Base-by-base conservation (phyloP, 2,113 vertebrate genomes). In the Alectura lathami region DNA sequence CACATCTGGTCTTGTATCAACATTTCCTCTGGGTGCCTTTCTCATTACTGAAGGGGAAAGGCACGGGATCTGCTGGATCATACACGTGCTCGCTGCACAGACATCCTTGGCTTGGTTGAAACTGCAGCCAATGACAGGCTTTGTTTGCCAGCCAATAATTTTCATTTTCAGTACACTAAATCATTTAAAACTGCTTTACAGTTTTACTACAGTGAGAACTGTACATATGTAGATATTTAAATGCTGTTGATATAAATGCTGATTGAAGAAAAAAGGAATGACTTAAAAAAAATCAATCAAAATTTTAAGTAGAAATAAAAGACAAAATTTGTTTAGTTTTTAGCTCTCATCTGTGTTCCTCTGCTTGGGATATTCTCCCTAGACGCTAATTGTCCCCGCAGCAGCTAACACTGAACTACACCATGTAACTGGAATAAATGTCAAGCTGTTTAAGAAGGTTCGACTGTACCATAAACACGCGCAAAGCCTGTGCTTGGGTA, bases 11-110 rank as follows among this genome's bases (percentile, higher is more conserved):
- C 20, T 20, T 6, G 30, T 32, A 9, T 4, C 4, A 53, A 18
- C 23, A 27, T 72, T 66, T 48, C 32, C 9, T 72, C 30, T 3
- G 36, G 16, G 34, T 51, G 53, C 47, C 32, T 72, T 38, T 43
- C 21, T 29, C 8, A 23, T 70, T 47, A 23, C 32, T 26, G 43
- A 45, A 21, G 13, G 32, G 42, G 36, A 57, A 1, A 1, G 8
- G 32, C 23, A 36, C 1, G 4, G 17, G 56, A 45, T n/a, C 27
- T 85, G 56, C 24, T 50, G 66, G 50, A 21, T 70, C 17, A 26
- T 59, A 40, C n/a, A 21, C 6, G 1, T 42, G 2, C 34, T 54
- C 17, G 3, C 50, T 42, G 13, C 13, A 36, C 4, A 6, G 9
- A 7, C 30, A 14, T 14, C 32, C 27, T 66, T 34, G 24, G 43